phyloP scores from a whole-genome alignment of 2,888 invertebrate genomes.

The Temnothorax unifasciatus region DNA sequence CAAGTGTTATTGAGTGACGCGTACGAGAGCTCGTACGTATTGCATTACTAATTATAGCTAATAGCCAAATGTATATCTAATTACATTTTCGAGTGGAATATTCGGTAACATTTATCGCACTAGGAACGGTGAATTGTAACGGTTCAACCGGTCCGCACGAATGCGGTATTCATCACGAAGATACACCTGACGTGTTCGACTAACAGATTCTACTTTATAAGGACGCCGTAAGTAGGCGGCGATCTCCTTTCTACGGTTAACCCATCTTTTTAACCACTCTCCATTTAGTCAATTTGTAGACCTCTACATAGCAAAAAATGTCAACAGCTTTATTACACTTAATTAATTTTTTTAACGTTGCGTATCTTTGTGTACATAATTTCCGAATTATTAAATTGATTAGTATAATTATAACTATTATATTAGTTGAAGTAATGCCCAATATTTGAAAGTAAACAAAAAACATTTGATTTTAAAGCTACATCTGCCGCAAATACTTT shows the following conservation, averaged over 20 bases:
- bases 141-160: slow-evolving; percentile 70
- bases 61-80: not conserved
- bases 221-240: slow-evolving; percentile 13
- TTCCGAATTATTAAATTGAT: not conserved
- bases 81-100: not conserved
- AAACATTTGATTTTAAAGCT: not conserved
- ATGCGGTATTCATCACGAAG: slow-evolving; percentile 64
- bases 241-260: slow-evolving; percentile 20
- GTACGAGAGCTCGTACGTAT: not conserved
- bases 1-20: not conserved
- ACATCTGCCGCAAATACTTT: not conserved
- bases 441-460: not conserved
- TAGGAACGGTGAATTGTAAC: slow-evolving; percentile 48
- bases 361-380: not conserved
- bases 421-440: not conserved
- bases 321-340: not conserved
- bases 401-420: slow-evolving; percentile 6
- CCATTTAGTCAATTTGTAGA: not conserved
- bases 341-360: not conserved
- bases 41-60: not conserved
- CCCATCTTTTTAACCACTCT: not conserved
- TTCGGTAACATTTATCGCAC: not conserved
- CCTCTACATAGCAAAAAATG: not conserved
- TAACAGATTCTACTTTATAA: slow-evolving; percentile 44
- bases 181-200: slow-evolving; percentile 64